These are phyloP conservation scores for Mythimna pallens DNA, from an alignment of 2,888 invertebrate genomes.

Conservation along the genomic window DNA sequence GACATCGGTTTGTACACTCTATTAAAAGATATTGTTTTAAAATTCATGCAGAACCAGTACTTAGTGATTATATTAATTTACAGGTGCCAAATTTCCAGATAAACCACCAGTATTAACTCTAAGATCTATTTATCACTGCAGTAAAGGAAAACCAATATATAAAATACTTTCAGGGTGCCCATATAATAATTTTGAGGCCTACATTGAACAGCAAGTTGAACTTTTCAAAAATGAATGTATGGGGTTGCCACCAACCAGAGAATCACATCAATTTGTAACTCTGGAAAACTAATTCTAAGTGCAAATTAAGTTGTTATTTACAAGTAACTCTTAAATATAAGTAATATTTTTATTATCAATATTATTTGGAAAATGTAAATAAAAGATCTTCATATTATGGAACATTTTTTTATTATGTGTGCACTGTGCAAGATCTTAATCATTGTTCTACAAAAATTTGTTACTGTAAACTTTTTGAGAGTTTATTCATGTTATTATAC, in stretches of 20 bases:
- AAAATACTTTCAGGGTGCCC: slow-evolving; percentile 84
- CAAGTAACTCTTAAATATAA: neutral
- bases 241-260: slow-evolving; percentile 70
- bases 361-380: slow-evolving; percentile 29
- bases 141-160: slow-evolving; percentile 84
- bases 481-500: slow-evolving; percentile 16
- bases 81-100: slow-evolving; percentile 89
- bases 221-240: slow-evolving; percentile 87
- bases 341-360: slow-evolving; percentile 1
- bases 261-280: slow-evolving; percentile 75
- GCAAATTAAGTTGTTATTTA: slow-evolving; percentile 2
- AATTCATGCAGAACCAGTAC: neutral
- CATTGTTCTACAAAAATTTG: slow-evolving; percentile 23
- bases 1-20: slow-evolving; percentile 83
- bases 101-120: slow-evolving; percentile 89
- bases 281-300: slow-evolving; percentile 72
- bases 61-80: slow-evolving; percentile 45
- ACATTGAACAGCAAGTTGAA: slow-evolving; percentile 87
- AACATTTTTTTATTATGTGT: slow-evolving; percentile 46
- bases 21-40: neutral
- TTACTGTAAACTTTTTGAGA: slow-evolving; percentile 31
- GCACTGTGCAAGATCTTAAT: slow-evolving; percentile 21
- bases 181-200: slow-evolving; percentile 86
- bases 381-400: slow-evolving; percentile 42
- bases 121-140: slow-evolving; percentile 90